Evolutionary conservation across 2,797 vertebrate genomes (phyloP).

Genomic region (Mormyrus proboscirostris): DNA sequence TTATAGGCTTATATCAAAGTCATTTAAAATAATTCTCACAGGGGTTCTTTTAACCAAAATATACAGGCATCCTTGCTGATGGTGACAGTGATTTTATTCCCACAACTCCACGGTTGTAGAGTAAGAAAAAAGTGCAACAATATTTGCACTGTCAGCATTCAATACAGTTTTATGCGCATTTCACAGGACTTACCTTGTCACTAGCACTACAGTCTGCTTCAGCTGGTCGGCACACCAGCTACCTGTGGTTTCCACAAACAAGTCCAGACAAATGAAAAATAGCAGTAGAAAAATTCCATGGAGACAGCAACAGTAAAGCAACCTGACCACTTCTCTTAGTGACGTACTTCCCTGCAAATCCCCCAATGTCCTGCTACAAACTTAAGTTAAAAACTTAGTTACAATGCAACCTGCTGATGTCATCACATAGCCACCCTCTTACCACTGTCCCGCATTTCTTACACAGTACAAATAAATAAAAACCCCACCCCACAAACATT

Average conservation of each 20-base stretch:
- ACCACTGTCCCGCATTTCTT: background rate
- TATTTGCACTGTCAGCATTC: background rate
- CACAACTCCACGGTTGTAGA: background rate
- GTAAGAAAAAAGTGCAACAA: background rate
- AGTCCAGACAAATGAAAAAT: background rate
- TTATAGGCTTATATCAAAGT: background rate
- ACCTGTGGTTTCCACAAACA: background rate
- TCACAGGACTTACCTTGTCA: background rate
- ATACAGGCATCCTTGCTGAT: background rate
- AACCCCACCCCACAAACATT: background rate
- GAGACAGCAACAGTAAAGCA: background rate
- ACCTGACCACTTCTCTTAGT: background rate
- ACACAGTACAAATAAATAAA: background rate
- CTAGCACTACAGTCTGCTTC: background rate
- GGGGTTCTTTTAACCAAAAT: background rate
- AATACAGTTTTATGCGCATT: background rate
- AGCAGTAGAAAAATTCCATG: background rate
- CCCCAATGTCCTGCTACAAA: background rate
- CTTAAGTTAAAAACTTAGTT: background rate
- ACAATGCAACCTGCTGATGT: background rate
- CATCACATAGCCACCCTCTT: background rate
- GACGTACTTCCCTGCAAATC: background rate
- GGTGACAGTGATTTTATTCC: background rate
- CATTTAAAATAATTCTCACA: background rate
- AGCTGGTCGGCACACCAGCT: background rate